Conservation (phyloP, 2,797 vertebrate species). For the Lutjanus campechanus region DNA sequence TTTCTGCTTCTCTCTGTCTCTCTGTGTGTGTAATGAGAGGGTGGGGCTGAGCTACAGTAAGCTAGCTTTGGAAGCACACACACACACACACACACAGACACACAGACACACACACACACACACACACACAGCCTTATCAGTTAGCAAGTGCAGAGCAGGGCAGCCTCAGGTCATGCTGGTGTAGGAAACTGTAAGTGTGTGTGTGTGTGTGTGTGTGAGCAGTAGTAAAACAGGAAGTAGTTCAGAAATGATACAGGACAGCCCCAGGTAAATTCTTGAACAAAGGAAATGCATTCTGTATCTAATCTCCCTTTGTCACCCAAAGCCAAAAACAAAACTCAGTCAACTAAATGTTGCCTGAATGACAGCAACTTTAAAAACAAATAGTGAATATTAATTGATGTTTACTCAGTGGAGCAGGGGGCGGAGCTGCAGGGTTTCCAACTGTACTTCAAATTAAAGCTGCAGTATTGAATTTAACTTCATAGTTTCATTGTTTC, state of each 20-base stretch:
- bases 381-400: not conserved
- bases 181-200: constrained; percentile 12
- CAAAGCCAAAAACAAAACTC: not conserved
- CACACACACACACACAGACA: constrained; percentile 29
- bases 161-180: constrained; percentile 30
- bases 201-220: constrained; percentile 4
- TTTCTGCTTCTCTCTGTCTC: constrained; percentile 7
- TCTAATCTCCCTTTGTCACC: not conserved
- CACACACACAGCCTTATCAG: constrained; percentile 42
- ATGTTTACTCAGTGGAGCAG: not conserved
- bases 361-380: not conserved
- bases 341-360: not conserved
- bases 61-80: constrained; percentile 6
- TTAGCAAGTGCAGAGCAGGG: constrained; percentile 12
- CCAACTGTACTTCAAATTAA: not conserved
- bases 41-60: constrained; percentile 47
- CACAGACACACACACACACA: constrained; percentile 12
- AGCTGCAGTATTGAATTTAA: too few relatives aligned
- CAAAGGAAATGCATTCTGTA: constrained; percentile 30
- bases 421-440: not conserved
- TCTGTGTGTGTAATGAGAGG: constrained; percentile 57
- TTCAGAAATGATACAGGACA: constrained; percentile 1
- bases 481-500: too few relatives aligned
- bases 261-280: constrained; percentile 13
- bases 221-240: constrained; percentile 52